Percentiles rank a stretch among this genome's conserved stretches.
Conservation (phyloP, 2,797 vertebrate genomes). For the Pangasius mekongensis region DNA sequence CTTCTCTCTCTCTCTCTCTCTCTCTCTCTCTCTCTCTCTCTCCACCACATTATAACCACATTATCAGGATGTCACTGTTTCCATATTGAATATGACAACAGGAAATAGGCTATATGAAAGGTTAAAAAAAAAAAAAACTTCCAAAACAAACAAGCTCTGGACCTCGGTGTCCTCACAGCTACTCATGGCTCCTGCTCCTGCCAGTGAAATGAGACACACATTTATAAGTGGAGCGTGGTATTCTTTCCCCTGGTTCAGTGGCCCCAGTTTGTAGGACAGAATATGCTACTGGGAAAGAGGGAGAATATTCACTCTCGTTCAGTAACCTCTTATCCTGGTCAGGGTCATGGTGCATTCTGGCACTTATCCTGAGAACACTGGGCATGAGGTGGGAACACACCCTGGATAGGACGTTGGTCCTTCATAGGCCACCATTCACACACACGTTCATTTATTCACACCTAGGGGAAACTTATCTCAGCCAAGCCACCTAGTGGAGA, state of each 20-base stretch:
- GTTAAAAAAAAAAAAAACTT: neutral
- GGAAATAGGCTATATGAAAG: neutral
- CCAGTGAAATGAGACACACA: neutral
- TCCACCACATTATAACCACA: neutral
- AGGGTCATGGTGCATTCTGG: neutral
- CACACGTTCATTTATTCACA: neutral
- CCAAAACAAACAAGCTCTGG: neutral
- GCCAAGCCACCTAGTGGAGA: neutral
- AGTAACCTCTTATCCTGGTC: neutral
- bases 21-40: no score
- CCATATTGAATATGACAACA: neutral
- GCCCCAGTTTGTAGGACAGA: conserved; percentile 15
- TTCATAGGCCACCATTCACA: neutral
- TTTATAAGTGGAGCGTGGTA: conserved; percentile 19
- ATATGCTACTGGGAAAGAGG: conserved; percentile 30
- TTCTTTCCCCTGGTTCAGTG: conserved; percentile 4
- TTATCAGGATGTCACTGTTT: neutral
- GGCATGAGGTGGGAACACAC: neutral
- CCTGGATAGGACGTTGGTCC: neutral
- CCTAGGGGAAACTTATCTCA: neutral
- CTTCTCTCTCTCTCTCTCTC: no score
- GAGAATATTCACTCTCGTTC: conserved; percentile 9
- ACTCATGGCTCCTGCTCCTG: neutral
- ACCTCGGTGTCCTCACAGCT: neutral
- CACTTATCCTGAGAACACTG: neutral